Conservation (phyloP, 2,113 vertebrate genomes). For the Capreolus pygargus region DNA sequence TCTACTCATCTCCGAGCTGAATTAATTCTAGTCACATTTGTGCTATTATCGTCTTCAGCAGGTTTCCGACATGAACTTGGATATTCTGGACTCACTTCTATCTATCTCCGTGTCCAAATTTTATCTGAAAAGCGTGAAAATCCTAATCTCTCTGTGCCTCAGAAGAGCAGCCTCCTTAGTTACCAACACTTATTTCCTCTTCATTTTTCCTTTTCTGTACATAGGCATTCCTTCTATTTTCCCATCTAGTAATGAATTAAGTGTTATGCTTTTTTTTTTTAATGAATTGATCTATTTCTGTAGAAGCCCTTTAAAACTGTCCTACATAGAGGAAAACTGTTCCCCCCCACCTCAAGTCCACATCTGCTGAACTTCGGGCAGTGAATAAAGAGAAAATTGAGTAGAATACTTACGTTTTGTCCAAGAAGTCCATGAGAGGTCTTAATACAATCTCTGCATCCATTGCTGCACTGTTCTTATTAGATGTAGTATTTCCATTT, state of each 20-base stretch:
- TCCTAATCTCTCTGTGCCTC: not conserved
- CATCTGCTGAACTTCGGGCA: not conserved
- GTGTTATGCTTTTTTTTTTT: not conserved
- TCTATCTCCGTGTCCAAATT: not conserved
- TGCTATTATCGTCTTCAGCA: not conserved
- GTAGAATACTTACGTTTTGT: slow-evolving; percentile 89
- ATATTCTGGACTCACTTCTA: not conserved
- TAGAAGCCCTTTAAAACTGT: not conserved
- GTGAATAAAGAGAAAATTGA: not conserved
- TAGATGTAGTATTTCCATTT: slow-evolving; percentile 79
- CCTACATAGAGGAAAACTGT: not conserved
- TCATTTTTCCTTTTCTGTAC: not conserved
- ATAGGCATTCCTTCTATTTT: not conserved
- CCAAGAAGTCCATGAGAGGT: slow-evolving; percentile 96
- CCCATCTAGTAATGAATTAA: not conserved
- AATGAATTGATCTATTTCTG: not conserved
- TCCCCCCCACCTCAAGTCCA: not conserved
- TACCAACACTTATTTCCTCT: not conserved
- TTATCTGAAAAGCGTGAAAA: not conserved
- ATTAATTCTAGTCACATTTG: not conserved
- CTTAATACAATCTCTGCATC: slow-evolving; percentile 93
- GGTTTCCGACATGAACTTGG: not conserved
- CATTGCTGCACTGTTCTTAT: slow-evolving; percentile 91
- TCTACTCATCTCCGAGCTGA: not conserved
- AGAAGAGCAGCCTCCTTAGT: not conserved